Evolutionary conservation across 2,113 vertebrate species (phyloP), one percentile per base, ranked within the genome.

Genomic region (Perca fluviatilis): DNA sequence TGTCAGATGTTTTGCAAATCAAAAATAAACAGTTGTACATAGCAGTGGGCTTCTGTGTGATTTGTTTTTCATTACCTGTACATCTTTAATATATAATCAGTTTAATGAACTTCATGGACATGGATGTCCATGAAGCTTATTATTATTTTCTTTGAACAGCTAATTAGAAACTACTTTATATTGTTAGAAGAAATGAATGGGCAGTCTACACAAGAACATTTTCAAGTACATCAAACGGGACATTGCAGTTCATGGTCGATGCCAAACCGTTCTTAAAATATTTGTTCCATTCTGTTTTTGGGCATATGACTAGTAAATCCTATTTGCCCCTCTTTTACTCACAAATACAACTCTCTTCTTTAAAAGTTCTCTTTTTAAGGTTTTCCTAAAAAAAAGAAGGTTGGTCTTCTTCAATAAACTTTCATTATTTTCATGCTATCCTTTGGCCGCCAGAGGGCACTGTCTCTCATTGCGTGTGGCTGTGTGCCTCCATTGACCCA

Each of bases 1-100:
- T 93, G 94, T 95, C 93, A 78, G 85, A 94, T 94, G 94, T 95
- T 95, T 95, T 96, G 94, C 94, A 95, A 95, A 95, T 95, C 93
- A 95, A 94, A 92, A 95, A 95, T 95, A 95, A 95, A 95, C 88
- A 64, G 86, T 93, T 94, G 91, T 95, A 94, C 92, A 95, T 94
- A 94, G 86, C 86, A 81, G 47, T 25, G 13, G 25, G 50, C 27
- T 64, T 86, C 80, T 82, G 73, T 58, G 49, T 88, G 43, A 30
- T 79, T 43, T 54, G 5, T 87, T 61, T 58, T 49, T 47, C 5
- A 40, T 68, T 30, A 6, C 2, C 5, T 57, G 0, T 25, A 21
- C 6, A 23, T 56, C 6, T 36, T 61, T 25, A 23, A 40, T 7
- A 25, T 18, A 12, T n/a, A 43, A 43, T 70, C 30, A 18, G 16